Percentiles rank a stretch among this genome's conserved stretches.
phyloP scores from a whole-genome alignment of 2,888 invertebrate species.

The Drosophila ustulata region DNA sequence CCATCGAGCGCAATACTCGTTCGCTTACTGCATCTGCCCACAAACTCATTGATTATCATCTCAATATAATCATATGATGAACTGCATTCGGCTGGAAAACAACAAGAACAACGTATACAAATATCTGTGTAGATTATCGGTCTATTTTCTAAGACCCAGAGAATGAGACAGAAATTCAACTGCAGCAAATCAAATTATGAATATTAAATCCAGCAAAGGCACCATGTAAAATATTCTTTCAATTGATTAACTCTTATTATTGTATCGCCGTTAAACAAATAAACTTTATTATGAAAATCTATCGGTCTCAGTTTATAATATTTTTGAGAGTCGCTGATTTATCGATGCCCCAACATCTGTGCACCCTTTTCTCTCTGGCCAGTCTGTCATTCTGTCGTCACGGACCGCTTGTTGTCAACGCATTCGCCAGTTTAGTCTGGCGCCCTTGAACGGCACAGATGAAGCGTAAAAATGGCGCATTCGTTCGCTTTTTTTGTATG shows the following conservation, averaged over 20 bases:
- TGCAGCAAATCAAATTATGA: too few relatives aligned
- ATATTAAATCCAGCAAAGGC: too few relatives aligned
- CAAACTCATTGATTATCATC: constrained; percentile 66
- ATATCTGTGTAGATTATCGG: constrained; percentile 14
- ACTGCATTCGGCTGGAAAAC: constrained; percentile 67
- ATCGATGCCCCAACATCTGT: constrained; percentile 4
- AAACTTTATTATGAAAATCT: neutral
- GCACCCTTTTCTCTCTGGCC: constrained; percentile 3
- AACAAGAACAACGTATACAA: constrained; percentile 42
- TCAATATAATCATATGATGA: constrained; percentile 68
- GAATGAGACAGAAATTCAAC: neutral
- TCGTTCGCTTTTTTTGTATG: constrained; percentile 34
- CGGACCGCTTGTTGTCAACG: constrained; percentile 17
- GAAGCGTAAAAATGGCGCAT: constrained; percentile 70
- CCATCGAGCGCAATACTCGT: constrained; percentile 46
- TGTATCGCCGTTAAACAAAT: neutral
- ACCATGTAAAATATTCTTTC: too few relatives aligned
- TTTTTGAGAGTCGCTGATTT: neutral
- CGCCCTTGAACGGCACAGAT: constrained; percentile 66
- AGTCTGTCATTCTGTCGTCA: constrained; percentile 4
- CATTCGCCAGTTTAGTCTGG: constrained; percentile 15
- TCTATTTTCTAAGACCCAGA: constrained; percentile 8
- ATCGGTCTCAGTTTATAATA: neutral
- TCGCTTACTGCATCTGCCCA: constrained; percentile 15
- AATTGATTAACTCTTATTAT: too few relatives aligned